A percentile compares a stretch with the other conserved stretches of the same genome.
phyloP scores from a whole-genome alignment of 2,113 vertebrate species.

The Nipponia nippon region DNA sequence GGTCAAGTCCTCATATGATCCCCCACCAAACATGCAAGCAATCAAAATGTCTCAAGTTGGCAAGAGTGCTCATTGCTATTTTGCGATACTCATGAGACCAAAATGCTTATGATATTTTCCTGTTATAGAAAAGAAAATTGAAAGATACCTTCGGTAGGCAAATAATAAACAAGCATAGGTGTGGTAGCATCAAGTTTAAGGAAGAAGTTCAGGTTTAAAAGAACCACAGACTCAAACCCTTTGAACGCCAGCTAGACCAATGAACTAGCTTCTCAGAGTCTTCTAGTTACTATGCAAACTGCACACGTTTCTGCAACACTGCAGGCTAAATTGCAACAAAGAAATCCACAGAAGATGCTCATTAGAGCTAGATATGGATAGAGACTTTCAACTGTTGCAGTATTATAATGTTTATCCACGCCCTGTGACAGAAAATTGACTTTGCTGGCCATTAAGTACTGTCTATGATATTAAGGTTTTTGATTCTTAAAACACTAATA shows the following conservation, averaged over 20 bases:
- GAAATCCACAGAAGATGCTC: background rate
- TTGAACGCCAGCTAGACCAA: fast-evolving
- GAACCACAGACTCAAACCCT: background rate
- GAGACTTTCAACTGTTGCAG: background rate
- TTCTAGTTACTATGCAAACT: background rate
- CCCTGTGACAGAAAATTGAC: background rate
- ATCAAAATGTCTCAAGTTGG: background rate
- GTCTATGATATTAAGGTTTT: background rate
- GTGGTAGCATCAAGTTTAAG: background rate
- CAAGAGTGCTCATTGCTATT: background rate
- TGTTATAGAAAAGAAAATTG: background rate
- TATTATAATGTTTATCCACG: background rate
- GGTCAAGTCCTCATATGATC: background rate
- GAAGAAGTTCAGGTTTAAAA: background rate
- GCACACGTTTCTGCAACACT: background rate
- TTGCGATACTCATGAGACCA: background rate
- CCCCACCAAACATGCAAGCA: background rate
- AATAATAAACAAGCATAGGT: background rate
- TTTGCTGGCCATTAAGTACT: background rate
- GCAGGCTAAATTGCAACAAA: background rate
- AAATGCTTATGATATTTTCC: background rate
- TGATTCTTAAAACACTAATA: background rate
- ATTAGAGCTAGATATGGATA: background rate
- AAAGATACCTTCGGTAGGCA: background rate
- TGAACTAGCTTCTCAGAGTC: background rate